A percentile compares a stretch with the other conserved stretches of the same genome.
Evolutionary conservation across 2,113 vertebrate species (phyloP).

Genomic region (Tilapia sparmanii): DNA sequence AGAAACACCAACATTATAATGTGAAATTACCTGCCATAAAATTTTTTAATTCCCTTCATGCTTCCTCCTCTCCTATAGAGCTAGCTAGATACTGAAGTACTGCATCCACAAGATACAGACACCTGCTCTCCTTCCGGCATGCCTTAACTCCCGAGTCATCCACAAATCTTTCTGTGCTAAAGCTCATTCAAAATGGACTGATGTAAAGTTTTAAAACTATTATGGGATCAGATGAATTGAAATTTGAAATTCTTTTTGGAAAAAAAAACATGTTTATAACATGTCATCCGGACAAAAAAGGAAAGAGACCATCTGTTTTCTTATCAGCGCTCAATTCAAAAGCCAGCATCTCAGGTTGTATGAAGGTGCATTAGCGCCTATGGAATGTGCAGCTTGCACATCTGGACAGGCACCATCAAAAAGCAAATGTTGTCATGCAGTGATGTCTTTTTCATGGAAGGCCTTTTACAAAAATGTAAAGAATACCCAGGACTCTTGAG

Average conservation of each 20-base stretch:
- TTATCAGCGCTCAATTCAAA: background rate
- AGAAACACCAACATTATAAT: background rate
- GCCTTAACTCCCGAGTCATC: background rate
- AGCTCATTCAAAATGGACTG: background rate
- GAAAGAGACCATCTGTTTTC: background rate
- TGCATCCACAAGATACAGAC: background rate
- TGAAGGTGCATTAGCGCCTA: background rate
- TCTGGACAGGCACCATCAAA: background rate
- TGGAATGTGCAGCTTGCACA: background rate
- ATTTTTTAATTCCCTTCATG: accelerated
- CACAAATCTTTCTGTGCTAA: background rate
- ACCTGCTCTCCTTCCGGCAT: background rate
- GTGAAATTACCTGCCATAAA: background rate
- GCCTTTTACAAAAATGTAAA: background rate
- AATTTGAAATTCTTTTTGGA: background rate
- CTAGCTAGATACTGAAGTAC: background rate
- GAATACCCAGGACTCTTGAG: background rate
- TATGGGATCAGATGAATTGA: background rate
- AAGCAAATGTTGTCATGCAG: background rate
- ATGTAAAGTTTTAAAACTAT: background rate
- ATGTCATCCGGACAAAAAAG: background rate
- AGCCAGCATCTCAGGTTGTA: background rate
- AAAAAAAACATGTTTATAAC: background rate
- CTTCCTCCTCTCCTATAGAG: background rate
- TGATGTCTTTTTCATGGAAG: background rate